Conservation (phyloP, 2,888 invertebrate species). For the Cataglyphis albicans region DNA sequence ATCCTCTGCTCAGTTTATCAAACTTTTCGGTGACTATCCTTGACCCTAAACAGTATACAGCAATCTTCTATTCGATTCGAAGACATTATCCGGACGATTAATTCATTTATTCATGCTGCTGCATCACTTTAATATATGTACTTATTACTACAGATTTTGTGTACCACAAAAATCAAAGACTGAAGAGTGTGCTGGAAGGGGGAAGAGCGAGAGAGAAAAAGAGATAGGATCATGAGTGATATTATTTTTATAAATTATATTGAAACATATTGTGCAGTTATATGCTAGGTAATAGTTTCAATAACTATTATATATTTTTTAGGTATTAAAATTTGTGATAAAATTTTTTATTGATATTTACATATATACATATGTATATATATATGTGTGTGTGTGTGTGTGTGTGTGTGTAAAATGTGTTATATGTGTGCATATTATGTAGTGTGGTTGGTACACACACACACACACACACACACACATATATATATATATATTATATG, state of each 20-base stretch:
- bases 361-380: not conserved
- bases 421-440: too few species aligned
- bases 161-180: not conserved
- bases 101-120: not conserved
- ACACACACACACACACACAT: too few species aligned
- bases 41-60: slow-evolving; percentile 39
- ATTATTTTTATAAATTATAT: slow-evolving; percentile 45
- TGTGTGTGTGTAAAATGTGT: too few species aligned
- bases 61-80: not conserved
- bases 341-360: slow-evolving; percentile 4
- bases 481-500: not conserved
- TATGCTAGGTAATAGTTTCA: not conserved
- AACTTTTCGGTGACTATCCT: slow-evolving; percentile 27
- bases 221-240: slow-evolving; percentile 1
- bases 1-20: not conserved
- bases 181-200: not conserved
- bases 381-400: too few species aligned
- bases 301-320: slow-evolving; percentile 17
- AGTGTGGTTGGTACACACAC: too few species aligned
- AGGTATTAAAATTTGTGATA: not conserved
- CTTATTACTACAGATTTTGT: slow-evolving; percentile 17
- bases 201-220: not conserved
- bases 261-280: slow-evolving; percentile 21
- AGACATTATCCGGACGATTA: not conserved
- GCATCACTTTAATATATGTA: not conserved